phyloP scores from a whole-genome alignment of 2,888 invertebrate species.

The Hyles lineata region DNA sequence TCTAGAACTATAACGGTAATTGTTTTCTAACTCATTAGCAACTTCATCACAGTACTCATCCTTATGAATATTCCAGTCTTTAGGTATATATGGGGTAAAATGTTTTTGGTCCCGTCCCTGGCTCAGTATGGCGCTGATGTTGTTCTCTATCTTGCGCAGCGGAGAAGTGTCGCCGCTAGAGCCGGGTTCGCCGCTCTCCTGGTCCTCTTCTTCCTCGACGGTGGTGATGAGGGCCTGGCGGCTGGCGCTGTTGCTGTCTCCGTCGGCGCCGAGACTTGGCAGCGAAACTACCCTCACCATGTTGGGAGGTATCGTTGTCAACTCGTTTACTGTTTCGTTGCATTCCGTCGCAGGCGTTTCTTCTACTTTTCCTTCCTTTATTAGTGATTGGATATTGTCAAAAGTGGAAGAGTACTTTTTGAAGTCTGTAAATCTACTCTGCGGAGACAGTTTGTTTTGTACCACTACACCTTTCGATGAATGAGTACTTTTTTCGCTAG shows the following conservation, averaged over 20 bases:
- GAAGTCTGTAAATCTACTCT: constrained; percentile 85
- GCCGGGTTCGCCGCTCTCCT: constrained; percentile 86
- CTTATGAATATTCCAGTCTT: constrained; percentile 85
- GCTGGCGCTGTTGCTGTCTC: constrained; percentile 78
- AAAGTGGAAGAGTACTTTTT: constrained; percentile 91
- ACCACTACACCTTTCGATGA: constrained; percentile 62
- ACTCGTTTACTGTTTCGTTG: constrained; percentile 86
- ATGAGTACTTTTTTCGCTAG: constrained; percentile 63
- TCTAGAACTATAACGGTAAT: constrained; percentile 82
- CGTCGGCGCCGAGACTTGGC: constrained; percentile 86
- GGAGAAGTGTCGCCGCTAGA: constrained; percentile 87
- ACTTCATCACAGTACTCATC: constrained; percentile 84
- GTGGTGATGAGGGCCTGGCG: constrained; percentile 88
- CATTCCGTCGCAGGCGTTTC: constrained; percentile 79
- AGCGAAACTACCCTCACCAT: constrained; percentile 89
- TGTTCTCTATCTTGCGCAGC: constrained; percentile 89
- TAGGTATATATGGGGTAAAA: constrained; percentile 81
- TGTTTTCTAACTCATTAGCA: constrained; percentile 81
- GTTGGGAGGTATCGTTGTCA: constrained; percentile 86
- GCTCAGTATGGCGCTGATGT: constrained; percentile 88
- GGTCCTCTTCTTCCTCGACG: constrained; percentile 89
- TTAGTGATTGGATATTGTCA: constrained; percentile 90
- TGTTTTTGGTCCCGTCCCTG: constrained; percentile 84
- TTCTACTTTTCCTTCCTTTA: constrained; percentile 88
- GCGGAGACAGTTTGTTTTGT: constrained; percentile 81